Conservation (phyloP, 2,113 vertebrate species). For the Bubo scandiacus region DNA sequence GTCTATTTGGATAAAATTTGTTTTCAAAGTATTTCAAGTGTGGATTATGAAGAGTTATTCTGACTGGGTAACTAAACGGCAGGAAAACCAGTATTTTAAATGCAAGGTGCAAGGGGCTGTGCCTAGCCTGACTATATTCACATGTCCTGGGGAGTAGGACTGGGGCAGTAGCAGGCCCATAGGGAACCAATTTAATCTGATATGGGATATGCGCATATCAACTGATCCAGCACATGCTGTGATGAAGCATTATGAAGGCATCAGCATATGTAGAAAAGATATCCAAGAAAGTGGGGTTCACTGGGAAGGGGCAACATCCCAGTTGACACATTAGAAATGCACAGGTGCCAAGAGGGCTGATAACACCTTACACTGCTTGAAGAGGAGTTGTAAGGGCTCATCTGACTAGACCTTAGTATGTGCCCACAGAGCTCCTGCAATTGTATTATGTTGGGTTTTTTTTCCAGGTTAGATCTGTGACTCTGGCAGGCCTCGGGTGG, state of each 20-base stretch:
- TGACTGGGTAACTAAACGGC: not conserved
- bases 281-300: not conserved
- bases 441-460: not conserved
- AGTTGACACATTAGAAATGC: not conserved
- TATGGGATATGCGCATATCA: not conserved
- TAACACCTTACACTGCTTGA: not conserved
- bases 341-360: not conserved
- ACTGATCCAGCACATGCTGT: not conserved
- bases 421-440: not conserved
- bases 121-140: not conserved
- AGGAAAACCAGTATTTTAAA: not conserved
- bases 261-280: not conserved
- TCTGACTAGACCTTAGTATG: not conserved
- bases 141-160: not conserved
- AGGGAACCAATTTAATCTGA: not conserved
- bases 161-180: not conserved
- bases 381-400: not conserved
- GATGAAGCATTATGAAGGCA: not conserved
- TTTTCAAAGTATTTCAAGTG: not conserved
- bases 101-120: not conserved
- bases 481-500: not conserved
- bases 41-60: not conserved
- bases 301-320: not conserved
- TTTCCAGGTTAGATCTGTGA: not conserved
- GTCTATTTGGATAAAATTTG: not conserved